Percentiles rank a stretch among this genome's conserved stretches.
phyloP scores from a whole-genome alignment of 2,113 vertebrate species.

The Salminus brasiliensis region DNA sequence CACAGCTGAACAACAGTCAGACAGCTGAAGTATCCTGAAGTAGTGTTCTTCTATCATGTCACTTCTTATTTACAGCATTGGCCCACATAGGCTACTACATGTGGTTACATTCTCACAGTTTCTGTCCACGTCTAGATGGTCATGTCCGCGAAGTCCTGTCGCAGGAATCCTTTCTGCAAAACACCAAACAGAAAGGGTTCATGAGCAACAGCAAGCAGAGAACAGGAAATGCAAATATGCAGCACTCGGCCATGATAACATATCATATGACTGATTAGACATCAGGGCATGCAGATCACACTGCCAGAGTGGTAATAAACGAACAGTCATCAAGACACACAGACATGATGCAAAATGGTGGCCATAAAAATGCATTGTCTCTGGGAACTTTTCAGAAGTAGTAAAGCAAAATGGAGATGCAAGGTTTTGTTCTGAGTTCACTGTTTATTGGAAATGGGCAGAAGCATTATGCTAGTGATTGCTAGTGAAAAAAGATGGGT shows the following conservation, averaged over 20 bases:
- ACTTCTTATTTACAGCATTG: slow-evolving; percentile 29
- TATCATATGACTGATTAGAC: slow-evolving; percentile 1
- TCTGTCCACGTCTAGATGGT: slow-evolving; percentile 35
- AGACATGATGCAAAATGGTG: too few species aligned
- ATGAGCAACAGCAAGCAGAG: neutral
- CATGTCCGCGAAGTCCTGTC: slow-evolving; percentile 52
- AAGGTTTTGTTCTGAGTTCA: too few species aligned
- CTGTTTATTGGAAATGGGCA: too few species aligned
- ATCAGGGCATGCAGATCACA: neutral
- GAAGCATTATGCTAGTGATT: too few species aligned
- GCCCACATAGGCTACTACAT: neutral
- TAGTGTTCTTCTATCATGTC: slow-evolving; percentile 2
- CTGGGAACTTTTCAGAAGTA: too few species aligned
- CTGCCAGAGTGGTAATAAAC: neutral
- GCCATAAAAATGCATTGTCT: too few species aligned
- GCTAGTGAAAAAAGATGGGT: too few species aligned
- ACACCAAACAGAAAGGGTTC: slow-evolving; percentile 48
- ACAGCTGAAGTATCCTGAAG: neutral
- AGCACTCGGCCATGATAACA: neutral
- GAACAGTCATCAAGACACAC: neutral
- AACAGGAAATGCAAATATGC: neutral
- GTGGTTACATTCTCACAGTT: neutral
- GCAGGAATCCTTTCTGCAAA: slow-evolving; percentile 72
- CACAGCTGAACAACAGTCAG: neutral
- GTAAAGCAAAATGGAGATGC: too few species aligned